Base-by-base conservation (phyloP, 1,140 invertebrate species). In the Nautilus pompilius region DNA sequence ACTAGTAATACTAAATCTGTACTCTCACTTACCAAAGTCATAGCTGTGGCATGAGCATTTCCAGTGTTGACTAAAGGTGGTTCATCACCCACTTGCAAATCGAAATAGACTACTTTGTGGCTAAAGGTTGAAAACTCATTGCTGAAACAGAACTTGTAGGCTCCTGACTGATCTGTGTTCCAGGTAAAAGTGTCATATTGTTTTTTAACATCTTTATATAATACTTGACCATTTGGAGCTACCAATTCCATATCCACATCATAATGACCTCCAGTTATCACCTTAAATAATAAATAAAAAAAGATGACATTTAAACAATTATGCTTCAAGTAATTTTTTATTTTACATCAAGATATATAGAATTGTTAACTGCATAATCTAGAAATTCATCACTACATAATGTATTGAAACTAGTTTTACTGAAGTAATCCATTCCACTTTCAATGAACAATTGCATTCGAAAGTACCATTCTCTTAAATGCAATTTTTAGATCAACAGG, bases 111-210 rank as follows among this genome's bases (percentile, higher is more conserved):
- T 63, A 99, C 87, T 85, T 99, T 99, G 77, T 99, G 97, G n/a
- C 95, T 96, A 84, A 99, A 98, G 41, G 96, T 98, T 46, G 96
- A 99, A 82, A 99, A 99, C 82, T 99, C 96, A 85, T 99, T 99
- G 77, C 95, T 97, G 80, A 99, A 99, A 83, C 98, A 99, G 15
- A 91, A 91, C 48, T 80, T 82, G 77, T 95, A 96, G 5, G 91
- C 86, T 63, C 93, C 93, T 63, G 87, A 85, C 46, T 87, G 77
- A 60, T 89, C 85, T 6, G 95, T 88, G 30, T 87, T 89, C 84
- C 96, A 98, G 36, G 89, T 90, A 79, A 93, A 90, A 8, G 91
- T 94, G 82, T 98, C 95, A 84, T 95, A 98, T 74, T 97, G 95
- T 74, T 91, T 91, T 84, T 95, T 96, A 3, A 93, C 86, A 84